Evolutionary conservation across 2,797 vertebrate genomes (phyloP).

Genomic region (Micrastur ruficollis): DNA sequence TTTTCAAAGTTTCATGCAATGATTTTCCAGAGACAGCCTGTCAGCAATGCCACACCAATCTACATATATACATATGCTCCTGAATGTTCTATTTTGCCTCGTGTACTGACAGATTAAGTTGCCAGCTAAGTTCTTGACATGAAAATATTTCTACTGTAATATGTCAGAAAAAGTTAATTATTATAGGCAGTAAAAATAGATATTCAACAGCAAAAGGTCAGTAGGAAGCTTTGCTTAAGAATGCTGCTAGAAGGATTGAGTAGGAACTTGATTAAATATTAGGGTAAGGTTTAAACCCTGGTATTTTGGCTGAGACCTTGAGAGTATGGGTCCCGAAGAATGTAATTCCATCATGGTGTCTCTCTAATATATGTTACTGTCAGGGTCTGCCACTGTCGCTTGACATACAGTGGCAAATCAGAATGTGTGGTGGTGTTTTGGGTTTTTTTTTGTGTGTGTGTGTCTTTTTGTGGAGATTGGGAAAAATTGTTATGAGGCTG

Average conservation of each 20-base stretch:
- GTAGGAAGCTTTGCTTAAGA: not conserved
- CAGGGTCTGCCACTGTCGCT: not conserved
- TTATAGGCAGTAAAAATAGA: not conserved
- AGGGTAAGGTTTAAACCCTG: not conserved
- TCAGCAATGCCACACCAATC: not conserved
- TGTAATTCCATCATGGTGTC: not conserved
- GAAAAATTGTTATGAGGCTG: not conserved
- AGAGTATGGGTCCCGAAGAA: not conserved
- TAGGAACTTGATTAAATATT: not conserved
- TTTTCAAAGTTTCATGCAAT: not conserved
- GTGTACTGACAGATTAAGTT: not conserved
- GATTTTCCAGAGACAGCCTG: not conserved
- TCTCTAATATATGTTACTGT: not conserved
- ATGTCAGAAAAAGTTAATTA: not conserved
- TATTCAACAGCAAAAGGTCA: not conserved
- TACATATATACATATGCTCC: not conserved
- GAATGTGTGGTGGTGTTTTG: not conserved
- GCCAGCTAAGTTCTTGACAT: not conserved
- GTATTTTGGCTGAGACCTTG: not conserved
- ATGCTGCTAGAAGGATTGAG: not conserved
- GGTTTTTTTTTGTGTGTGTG: not conserved
- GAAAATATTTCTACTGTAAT: not conserved
- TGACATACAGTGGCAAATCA: not conserved
- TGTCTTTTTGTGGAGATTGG: not conserved
- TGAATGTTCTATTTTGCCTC: not conserved